Evolutionary conservation across 2,797 vertebrate genomes (phyloP).

Genomic region (Tragopan temminckii): DNA sequence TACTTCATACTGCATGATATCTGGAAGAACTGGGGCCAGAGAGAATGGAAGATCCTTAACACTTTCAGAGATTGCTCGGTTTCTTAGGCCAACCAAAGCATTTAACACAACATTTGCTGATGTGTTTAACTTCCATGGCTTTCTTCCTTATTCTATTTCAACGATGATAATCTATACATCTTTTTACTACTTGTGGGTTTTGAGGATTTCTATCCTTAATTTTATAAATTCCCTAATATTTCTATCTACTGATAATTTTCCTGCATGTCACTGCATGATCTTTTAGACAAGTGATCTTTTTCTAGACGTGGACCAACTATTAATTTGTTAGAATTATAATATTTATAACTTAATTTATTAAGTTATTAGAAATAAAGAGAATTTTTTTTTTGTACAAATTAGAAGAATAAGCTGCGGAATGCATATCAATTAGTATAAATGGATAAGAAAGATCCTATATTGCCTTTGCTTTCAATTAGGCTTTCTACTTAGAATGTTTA

Average conservation of each 20-base stretch:
- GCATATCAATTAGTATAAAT: background rate
- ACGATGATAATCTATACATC: fast-evolving
- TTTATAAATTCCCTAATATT: background rate
- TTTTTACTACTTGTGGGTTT: background rate
- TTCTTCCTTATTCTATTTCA: background rate
- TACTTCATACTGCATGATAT: background rate
- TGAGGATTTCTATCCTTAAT: background rate
- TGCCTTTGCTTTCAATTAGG: background rate
- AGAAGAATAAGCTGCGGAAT: background rate
- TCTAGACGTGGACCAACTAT: background rate
- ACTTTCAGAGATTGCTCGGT: background rate
- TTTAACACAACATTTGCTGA: background rate
- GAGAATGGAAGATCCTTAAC: background rate
- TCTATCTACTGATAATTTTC: background rate
- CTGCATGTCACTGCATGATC: background rate
- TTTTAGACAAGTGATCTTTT: background rate
- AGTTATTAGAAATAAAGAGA: background rate
- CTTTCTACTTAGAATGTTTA: background rate
- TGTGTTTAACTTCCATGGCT: background rate
- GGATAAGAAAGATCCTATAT: background rate
- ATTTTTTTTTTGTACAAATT: background rate
- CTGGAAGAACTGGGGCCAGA: background rate
- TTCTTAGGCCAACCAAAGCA: background rate
- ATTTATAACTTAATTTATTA: too few relatives aligned
- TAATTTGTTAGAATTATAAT: background rate